A percentile compares a stretch with the other conserved stretches of the same genome.
Conservation (phyloP, 2,888 invertebrate species). For the Cistogaster globosa region DNA sequence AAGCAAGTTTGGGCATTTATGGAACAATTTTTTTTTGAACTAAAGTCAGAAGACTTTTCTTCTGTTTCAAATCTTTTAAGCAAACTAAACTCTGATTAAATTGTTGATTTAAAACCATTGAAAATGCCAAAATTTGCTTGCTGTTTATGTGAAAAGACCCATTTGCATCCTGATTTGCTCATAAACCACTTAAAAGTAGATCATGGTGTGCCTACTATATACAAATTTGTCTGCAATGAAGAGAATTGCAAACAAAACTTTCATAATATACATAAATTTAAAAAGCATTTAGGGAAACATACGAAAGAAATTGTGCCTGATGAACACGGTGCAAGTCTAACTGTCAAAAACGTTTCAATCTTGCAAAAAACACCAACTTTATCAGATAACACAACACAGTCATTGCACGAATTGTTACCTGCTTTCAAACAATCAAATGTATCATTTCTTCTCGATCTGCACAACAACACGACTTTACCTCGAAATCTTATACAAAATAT, state of each 20-base stretch:
- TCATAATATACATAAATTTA: slow-evolving; percentile 52
- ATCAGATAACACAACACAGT: too few relatives aligned
- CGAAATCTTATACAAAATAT: too few relatives aligned
- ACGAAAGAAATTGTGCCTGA: slow-evolving; percentile 34
- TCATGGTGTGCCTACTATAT: slow-evolving; percentile 23
- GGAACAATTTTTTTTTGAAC: slow-evolving; percentile 45
- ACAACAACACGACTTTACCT: too few relatives aligned
- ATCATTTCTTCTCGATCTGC: too few relatives aligned
- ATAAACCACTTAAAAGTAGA: slow-evolving; percentile 29
- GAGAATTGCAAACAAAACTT: slow-evolving; percentile 55
- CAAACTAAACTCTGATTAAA: slow-evolving; percentile 49
- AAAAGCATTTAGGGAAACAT: slow-evolving; percentile 46
- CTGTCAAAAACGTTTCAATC: slow-evolving; percentile 41
- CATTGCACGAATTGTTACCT: too few relatives aligned
- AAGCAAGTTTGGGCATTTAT: slow-evolving; percentile 54
- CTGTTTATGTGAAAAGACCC: slow-evolving; percentile 50
- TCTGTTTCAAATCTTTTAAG: slow-evolving; percentile 57
- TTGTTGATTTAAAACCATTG: slow-evolving; percentile 45
- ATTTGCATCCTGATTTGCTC: slow-evolving; percentile 47
- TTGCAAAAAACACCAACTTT: slow-evolving; percentile 32
- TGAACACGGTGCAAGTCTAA: slow-evolving; percentile 39
- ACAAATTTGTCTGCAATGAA: slow-evolving; percentile 52
- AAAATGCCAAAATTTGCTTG: slow-evolving; percentile 55
- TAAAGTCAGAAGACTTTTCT: slow-evolving; percentile 57
- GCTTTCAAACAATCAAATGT: too few relatives aligned